These are phyloP conservation scores for Euplexia lucipara DNA, from an alignment of 2,888 invertebrate genomes.

Conservation along the genomic window DNA sequence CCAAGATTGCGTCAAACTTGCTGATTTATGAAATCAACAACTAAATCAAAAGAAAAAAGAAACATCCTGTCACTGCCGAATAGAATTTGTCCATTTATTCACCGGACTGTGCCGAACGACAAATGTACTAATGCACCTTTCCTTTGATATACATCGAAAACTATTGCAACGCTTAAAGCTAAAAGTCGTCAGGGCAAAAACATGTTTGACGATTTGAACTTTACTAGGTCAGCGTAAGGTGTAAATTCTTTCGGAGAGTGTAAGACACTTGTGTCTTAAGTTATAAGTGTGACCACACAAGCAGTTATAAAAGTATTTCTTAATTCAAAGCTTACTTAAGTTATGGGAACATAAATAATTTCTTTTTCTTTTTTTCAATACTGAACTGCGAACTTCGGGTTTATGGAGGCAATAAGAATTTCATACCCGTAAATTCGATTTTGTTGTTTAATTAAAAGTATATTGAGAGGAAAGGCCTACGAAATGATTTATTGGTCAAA, in stretches of 20 bases:
- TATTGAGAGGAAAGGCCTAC: conserved; percentile 25
- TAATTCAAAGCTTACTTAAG: conserved; percentile 58
- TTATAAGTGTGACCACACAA: conserved; percentile 13
- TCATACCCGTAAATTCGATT: conserved; percentile 37
- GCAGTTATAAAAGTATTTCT: conserved; percentile 54
- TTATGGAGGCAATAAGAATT: conserved; percentile 51
- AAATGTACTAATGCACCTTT: conserved; percentile 36
- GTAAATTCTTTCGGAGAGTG: background rate
- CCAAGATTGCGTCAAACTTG: conserved; percentile 3
- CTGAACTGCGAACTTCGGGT: conserved; percentile 56
- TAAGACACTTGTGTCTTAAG: background rate
- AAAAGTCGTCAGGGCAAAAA: background rate
- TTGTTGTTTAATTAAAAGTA: conserved; percentile 53
- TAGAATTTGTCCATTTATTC: conserved; percentile 15
- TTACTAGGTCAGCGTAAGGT: background rate
- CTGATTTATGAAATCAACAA: conserved; percentile 17
- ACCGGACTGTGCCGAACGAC: conserved; percentile 20
- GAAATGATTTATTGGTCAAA: conserved; percentile 42
- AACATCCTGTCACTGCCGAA: conserved; percentile 2
- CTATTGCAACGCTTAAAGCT: background rate
- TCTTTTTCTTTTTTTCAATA: conserved; percentile 44
- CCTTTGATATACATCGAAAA: conserved; percentile 36
- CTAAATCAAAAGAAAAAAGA: background rate
- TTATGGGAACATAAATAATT: conserved; percentile 63
- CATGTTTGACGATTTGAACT: background rate